Percentiles rank a stretch among this genome's conserved stretches.
These are phyloP conservation scores for Vombatus ursinus DNA, from an alignment of 2,113 vertebrate species.

Conservation along the genomic window DNA sequence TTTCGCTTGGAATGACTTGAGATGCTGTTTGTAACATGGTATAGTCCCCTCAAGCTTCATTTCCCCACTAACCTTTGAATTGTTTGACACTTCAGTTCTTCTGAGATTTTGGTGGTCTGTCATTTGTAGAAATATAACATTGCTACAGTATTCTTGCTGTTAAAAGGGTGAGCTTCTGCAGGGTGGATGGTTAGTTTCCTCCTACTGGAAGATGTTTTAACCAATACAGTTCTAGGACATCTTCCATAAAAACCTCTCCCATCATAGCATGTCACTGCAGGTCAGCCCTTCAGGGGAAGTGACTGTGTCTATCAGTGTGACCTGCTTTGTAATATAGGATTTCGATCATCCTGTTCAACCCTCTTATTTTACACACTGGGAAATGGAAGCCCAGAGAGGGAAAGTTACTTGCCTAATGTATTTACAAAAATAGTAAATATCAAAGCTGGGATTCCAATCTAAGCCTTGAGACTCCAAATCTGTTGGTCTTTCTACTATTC, in stretches of 20 bases:
- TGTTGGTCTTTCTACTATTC: neutral
- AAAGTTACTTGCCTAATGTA: neutral
- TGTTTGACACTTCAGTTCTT: neutral
- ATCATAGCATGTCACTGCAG: neutral
- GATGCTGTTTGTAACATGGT: neutral
- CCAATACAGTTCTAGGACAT: neutral
- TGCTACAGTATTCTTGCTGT: neutral
- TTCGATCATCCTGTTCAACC: neutral
- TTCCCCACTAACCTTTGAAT: neutral
- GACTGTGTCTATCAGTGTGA: neutral
- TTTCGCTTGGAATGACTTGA: neutral
- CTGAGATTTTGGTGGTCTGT: neutral
- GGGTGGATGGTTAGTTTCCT: neutral
- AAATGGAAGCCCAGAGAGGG: neutral
- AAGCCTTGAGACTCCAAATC: neutral
- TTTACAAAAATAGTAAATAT: neutral
- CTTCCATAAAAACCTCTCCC: neutral
- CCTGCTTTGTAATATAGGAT: neutral
- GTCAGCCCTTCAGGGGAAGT: neutral
- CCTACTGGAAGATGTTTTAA: neutral
- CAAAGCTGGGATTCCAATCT: neutral
- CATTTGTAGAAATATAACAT: neutral
- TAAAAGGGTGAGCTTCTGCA: neutral
- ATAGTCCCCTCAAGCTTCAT: neutral
- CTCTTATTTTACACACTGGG: neutral